These are phyloP conservation scores for Agonopterix arenella DNA, from an alignment of 2,888 invertebrate genomes.

Conservation along the genomic window DNA sequence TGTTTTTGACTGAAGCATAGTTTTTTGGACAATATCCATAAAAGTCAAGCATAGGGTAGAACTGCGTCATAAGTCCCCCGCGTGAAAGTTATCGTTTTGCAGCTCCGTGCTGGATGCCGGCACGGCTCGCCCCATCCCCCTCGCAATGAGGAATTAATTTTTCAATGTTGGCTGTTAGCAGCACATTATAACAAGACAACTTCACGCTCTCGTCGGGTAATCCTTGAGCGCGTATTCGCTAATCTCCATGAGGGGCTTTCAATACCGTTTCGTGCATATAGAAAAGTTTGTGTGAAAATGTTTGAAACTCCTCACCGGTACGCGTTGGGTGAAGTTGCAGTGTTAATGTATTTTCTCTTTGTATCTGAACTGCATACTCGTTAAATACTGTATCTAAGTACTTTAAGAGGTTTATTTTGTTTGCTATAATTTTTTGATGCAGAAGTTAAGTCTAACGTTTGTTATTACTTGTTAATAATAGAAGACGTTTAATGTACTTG, in stretches of 20 bases:
- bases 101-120: background rate
- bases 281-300: slow-evolving; percentile 69
- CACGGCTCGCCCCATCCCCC: background rate
- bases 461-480: too few relatives aligned
- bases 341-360: slow-evolving; percentile 73
- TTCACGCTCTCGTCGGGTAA: slow-evolving; percentile 52
- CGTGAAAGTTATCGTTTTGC: background rate
- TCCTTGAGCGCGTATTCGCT: slow-evolving; percentile 67
- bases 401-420: slow-evolving; percentile 16
- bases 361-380: slow-evolving; percentile 57
- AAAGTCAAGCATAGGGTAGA: too few relatives aligned
- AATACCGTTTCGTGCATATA: slow-evolving; percentile 65
- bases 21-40: too few relatives aligned
- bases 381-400: slow-evolving; percentile 35
- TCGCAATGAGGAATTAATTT: slow-evolving; percentile 27
- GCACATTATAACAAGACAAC: slow-evolving; percentile 54
- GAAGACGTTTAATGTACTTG: too few relatives aligned
- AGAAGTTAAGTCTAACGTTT: too few relatives aligned
- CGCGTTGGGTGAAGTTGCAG: slow-evolving; percentile 52
- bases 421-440: too few relatives aligned
- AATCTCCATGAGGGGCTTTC: slow-evolving; percentile 70
- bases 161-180: slow-evolving; percentile 28
- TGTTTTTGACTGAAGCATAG: too few relatives aligned
- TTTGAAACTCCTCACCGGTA: slow-evolving; percentile 60
- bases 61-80: too few relatives aligned